Evolutionary conservation across 37 sponge, comb jelly and placozoan species (phyloP), one percentile per base, ranked within the genome.

Genomic region (Amphimedon queenslandica): DNA sequence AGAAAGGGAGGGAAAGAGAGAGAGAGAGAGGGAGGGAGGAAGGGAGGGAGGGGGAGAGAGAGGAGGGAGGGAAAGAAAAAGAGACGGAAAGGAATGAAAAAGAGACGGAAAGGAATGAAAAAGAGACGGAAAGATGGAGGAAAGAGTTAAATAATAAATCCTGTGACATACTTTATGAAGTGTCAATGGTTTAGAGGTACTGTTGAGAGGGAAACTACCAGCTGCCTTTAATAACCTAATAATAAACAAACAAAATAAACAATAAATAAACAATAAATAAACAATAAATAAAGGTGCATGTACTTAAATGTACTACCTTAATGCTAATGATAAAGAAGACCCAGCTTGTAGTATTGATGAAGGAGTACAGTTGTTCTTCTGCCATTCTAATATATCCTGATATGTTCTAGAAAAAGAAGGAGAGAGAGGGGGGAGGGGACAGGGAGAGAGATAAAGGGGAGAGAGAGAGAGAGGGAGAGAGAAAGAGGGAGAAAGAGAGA

Each of bases 161-260:
- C n/a, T n/a, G n/a, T n/a, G n/a, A n/a, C n/a, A n/a, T n/a, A n/a
- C n/a, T n/a, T n/a, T n/a, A 47, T 47, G 53, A 18, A 47, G 53
- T 47, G 8, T 8, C 13, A 47, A 47, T 18, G 13, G 13, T 18
- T 47, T 47, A 18, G 53, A 47, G 53, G 63, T 71, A 55, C 32
- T 20, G 32, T 33, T 58, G 25, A 73, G 53, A 0, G 84, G 90
- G 65, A 84, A 83, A 24, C 79, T 85, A 51, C 84, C 80, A 33
- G 77, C 90, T 32, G 80, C 77, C 55, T 75, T 89, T 30, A 89
- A 67, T 40, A 89, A 71, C 41, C 90, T 89, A 33, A 1, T 27
- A n/a, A 2, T 13, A 47, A 8, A 39, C 40, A 13, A 33, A 35
- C 41, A 67, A 4, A 68, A 30, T 55, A 2, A 35, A 24, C 30